Conservation (phyloP, 2,797 vertebrate species). For the Alfaro cultratus region DNA sequence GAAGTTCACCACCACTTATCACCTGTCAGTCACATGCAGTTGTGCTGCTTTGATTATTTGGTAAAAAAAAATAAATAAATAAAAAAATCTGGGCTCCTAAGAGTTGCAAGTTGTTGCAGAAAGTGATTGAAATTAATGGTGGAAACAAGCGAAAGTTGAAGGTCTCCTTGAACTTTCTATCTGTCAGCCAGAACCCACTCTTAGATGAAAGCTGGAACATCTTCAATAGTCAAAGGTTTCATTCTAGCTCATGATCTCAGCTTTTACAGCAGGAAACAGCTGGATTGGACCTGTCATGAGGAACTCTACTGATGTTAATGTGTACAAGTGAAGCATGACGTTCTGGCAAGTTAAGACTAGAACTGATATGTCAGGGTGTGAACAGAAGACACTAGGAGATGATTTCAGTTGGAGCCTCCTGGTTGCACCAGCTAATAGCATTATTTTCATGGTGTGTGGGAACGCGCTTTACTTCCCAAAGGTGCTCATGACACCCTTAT, state of each 20-base stretch:
- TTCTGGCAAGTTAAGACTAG: slow-evolving; percentile 2
- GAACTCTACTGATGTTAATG: slow-evolving; percentile 7
- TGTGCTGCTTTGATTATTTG: not conserved
- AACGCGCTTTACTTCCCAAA: slow-evolving; percentile 23
- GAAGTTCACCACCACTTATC: not conserved
- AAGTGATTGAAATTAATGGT: not conserved
- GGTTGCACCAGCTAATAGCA: slow-evolving; percentile 22
- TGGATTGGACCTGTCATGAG: not conserved
- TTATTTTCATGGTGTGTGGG: slow-evolving; percentile 28
- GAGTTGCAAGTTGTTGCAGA: not conserved
- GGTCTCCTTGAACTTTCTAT: not conserved
- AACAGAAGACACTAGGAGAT: slow-evolving; percentile 21
- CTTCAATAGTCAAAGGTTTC: not conserved
- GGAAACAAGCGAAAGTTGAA: not conserved
- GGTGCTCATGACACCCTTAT: slow-evolving; percentile 3
- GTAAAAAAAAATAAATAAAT: too few species aligned
- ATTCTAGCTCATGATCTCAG: not conserved
- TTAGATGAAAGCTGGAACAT: not conserved
- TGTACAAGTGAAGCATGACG: slow-evolving; percentile 4
- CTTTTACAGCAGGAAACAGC: not conserved
- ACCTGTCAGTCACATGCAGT: not conserved
- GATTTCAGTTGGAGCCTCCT: slow-evolving; percentile 13
- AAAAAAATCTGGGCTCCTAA: not conserved
- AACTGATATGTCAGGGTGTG: slow-evolving; percentile 24
- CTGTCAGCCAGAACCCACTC: not conserved